These are phyloP conservation scores for Cercocebus atys DNA, from an alignment of 2,113 vertebrate species.

Conservation along the genomic window DNA sequence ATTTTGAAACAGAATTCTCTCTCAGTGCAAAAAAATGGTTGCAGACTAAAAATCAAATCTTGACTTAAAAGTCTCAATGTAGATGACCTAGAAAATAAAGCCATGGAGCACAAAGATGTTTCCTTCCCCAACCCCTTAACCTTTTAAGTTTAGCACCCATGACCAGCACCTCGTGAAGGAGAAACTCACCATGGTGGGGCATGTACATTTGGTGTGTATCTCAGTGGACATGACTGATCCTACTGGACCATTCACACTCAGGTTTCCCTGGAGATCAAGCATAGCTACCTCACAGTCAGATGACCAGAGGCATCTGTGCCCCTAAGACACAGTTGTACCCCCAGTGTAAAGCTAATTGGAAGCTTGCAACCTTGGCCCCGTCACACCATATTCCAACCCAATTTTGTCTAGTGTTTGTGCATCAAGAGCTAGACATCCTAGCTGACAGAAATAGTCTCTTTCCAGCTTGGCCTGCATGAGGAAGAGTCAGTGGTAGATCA, in stretches of 20 bases:
- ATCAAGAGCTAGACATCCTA: constrained; percentile 40
- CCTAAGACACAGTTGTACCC: not conserved
- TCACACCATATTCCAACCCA: constrained; percentile 33
- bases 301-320: not conserved
- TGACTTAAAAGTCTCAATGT: not conserved
- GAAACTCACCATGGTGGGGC: not conserved
- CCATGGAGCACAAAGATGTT: not conserved
- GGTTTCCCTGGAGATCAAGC: not conserved
- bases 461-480: not conserved
- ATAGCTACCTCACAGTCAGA: not conserved
- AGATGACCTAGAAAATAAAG: not conserved
- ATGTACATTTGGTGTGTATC: not conserved
- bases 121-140: not conserved
- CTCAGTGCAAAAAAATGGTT: not conserved
- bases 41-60: not conserved
- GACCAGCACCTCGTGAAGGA: not conserved
- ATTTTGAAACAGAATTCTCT: not conserved
- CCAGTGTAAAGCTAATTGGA: constrained; percentile 51
- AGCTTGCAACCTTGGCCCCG: constrained; percentile 31
- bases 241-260: not conserved
- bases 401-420: constrained; percentile 24
- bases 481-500: constrained; percentile 18
- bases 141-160: not conserved
- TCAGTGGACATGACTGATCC: not conserved
- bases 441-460: constrained; percentile 42